phyloP scores from a whole-genome alignment of 2,797 vertebrate genomes.

The Channa striata region DNA sequence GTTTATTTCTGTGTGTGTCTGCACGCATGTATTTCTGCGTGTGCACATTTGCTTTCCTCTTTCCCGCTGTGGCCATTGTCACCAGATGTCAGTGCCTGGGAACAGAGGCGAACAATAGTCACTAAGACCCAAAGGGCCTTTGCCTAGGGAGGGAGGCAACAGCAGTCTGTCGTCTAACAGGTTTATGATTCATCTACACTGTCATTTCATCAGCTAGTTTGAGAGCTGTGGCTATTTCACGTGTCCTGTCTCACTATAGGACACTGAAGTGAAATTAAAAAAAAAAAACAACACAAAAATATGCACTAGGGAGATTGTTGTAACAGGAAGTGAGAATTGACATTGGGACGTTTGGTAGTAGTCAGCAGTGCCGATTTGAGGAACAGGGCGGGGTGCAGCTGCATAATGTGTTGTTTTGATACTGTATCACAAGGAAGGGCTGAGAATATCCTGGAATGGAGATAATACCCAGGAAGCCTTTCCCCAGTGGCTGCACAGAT shows the following conservation, averaged over 20 bases:
- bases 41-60: slow-evolving; percentile 50
- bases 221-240: slow-evolving; percentile 17
- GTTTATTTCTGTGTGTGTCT: slow-evolving; percentile 30
- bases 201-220: slow-evolving; percentile 50
- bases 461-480: slow-evolving; percentile 83
- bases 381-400: slow-evolving; percentile 57
- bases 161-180: slow-evolving; percentile 67
- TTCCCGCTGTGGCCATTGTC: slow-evolving; percentile 74
- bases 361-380: slow-evolving; percentile 58
- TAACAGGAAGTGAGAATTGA: slow-evolving; percentile 63
- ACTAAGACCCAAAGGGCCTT: slow-evolving; percentile 76
- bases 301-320: slow-evolving; percentile 19
- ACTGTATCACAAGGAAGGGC: slow-evolving; percentile 77
- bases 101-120: slow-evolving; percentile 83
- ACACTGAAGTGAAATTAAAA: not conserved
- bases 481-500: slow-evolving; percentile 59
- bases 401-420: slow-evolving; percentile 80
- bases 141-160: slow-evolving; percentile 63
- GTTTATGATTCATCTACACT: slow-evolving; percentile 59
- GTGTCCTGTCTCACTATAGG: slow-evolving; percentile 12
- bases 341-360: slow-evolving; percentile 46
- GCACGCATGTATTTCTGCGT: slow-evolving; percentile 31
- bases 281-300: not conserved
- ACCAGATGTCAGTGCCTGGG: slow-evolving; percentile 84
- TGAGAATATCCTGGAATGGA: slow-evolving; percentile 78